Evolutionary conservation across 2,888 invertebrate genomes (phyloP).

Genomic region (Arenicola marina): DNA sequence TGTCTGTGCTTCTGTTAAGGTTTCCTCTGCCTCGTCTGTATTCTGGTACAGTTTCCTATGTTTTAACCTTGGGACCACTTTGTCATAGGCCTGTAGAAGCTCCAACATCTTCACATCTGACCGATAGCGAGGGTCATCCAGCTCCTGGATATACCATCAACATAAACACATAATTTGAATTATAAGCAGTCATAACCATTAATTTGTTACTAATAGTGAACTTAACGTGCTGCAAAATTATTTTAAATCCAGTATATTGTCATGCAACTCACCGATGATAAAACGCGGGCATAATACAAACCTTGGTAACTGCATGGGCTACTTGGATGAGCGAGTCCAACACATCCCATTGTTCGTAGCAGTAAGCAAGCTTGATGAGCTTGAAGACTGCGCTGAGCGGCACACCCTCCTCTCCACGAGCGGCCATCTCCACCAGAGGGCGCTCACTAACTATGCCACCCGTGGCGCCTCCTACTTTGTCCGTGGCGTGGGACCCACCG

Average conservation of each 20-base stretch:
- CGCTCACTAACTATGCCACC: too few relatives aligned
- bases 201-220: too few relatives aligned
- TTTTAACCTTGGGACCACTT: slow-evolving; percentile 25
- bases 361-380: slow-evolving; percentile 57
- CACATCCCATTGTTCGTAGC: slow-evolving; percentile 58
- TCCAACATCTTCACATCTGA: slow-evolving; percentile 53
- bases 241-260: neutral
- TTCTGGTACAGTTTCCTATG: slow-evolving; percentile 15
- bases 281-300: slow-evolving; percentile 7
- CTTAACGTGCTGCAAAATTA: too few relatives aligned
- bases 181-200: too few relatives aligned
- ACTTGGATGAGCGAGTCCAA: slow-evolving; percentile 42
- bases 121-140: slow-evolving; percentile 38
- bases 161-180: too few relatives aligned
- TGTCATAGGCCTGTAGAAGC: slow-evolving; percentile 49
- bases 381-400: slow-evolving; percentile 53
- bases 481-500: too few relatives aligned
- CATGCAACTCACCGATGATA: neutral
- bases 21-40: slow-evolving; percentile 25
- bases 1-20: too few relatives aligned
- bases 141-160: too few relatives aligned
- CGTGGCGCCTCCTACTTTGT: too few relatives aligned
- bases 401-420: slow-evolving; percentile 54
- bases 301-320: slow-evolving; percentile 24
- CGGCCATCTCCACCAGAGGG: too few relatives aligned